phyloP scores from a whole-genome alignment of 2,797 vertebrate species.

The Rhinichthys osculus region DNA sequence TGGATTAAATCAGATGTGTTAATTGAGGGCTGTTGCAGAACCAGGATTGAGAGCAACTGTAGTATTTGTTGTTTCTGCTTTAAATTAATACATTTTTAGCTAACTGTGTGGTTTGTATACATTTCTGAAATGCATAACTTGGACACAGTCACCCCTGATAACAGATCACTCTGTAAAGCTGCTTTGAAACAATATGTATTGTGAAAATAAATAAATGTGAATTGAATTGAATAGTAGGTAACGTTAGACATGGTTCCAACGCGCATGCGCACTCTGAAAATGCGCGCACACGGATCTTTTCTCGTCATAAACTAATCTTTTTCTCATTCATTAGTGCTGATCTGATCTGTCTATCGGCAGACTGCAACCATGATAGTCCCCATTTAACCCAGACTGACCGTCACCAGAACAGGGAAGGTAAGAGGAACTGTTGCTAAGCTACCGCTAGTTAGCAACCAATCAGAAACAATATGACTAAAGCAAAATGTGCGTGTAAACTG shows the following conservation, averaged over 20 bases:
- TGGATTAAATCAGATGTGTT: neutral
- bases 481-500: constrained; percentile 1
- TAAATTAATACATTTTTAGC: neutral
- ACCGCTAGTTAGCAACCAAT: constrained; percentile 53
- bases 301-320: constrained; percentile 17
- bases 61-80: neutral
- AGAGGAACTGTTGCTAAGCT: constrained; percentile 58
- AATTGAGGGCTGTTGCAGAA: neutral
- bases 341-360: neutral
- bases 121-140: too few species aligned
- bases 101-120: too few species aligned
- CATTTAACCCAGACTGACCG: neutral
- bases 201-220: too few species aligned
- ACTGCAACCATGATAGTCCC: neutral
- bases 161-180: neutral
- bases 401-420: constrained; percentile 14
- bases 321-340: neutral
- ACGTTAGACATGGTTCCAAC: neutral
- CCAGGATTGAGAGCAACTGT: neutral
- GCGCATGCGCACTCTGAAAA: constrained; percentile 5
- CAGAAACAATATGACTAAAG: constrained; percentile 47
- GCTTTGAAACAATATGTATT: neutral
- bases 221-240: neutral
- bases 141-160: too few species aligned
- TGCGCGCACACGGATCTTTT: neutral